phyloP scores from a whole-genome alignment of 2,888 invertebrate species.

The Parascotia fuliginaria region DNA sequence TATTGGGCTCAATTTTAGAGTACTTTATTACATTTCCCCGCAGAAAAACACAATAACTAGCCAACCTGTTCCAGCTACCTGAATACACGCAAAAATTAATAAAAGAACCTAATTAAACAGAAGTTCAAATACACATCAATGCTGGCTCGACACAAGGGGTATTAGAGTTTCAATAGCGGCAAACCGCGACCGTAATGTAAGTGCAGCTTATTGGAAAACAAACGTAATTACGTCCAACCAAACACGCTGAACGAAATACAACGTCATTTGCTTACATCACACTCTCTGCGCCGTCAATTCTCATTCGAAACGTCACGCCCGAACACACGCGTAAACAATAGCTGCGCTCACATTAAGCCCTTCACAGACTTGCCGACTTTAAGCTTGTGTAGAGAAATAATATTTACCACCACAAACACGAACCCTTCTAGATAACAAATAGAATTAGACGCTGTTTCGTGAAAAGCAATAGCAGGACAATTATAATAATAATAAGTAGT shows the following conservation, averaged over 20 bases:
- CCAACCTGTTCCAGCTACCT: too few relatives aligned
- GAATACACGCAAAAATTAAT: not conserved
- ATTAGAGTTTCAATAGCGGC: slow-evolving; percentile 35
- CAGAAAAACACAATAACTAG: too few relatives aligned
- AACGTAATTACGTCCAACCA: slow-evolving; percentile 39
- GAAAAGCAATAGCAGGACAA: too few relatives aligned
- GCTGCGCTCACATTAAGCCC: slow-evolving; percentile 18
- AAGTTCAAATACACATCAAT: slow-evolving; percentile 15
- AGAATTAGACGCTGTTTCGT: too few relatives aligned
- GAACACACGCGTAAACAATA: slow-evolving; percentile 35
- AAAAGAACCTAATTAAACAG: slow-evolving; percentile 15
- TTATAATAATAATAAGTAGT: too few relatives aligned
- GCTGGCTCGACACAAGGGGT: slow-evolving; percentile 17
- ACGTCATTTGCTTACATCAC: slow-evolving; percentile 44
- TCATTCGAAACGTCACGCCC: slow-evolving; percentile 37
- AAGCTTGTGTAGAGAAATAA: too few relatives aligned
- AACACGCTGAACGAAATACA: slow-evolving; percentile 40
- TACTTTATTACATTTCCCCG: too few relatives aligned
- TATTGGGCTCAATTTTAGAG: too few relatives aligned
- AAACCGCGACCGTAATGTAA: slow-evolving; percentile 43
- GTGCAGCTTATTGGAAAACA: slow-evolving; percentile 44
- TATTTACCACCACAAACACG: too few relatives aligned
- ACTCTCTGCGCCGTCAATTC: slow-evolving; percentile 36
- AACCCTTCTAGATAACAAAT: too few relatives aligned
- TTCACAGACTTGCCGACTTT: slow-evolving; percentile 9